A percentile compares a stretch with the other conserved stretches of the same genome.
phyloP scores from a whole-genome alignment of 2,797 vertebrate genomes.

The Tadarida brasiliensis region DNA sequence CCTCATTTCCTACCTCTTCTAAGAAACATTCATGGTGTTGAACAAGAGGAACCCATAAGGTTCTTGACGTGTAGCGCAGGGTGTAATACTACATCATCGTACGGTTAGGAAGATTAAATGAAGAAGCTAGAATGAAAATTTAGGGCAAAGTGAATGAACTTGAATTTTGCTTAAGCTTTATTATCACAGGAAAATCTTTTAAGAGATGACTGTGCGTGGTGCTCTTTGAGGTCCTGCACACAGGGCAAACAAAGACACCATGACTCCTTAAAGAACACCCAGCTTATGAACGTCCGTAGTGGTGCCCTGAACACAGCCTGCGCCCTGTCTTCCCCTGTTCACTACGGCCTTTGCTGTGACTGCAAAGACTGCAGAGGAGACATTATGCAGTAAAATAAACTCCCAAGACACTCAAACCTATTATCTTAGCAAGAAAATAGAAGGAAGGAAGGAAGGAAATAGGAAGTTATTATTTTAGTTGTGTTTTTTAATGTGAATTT shows the following conservation, averaged over 20 bases:
- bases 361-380: constrained; percentile 54
- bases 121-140: constrained; percentile 7
- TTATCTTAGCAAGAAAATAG: neutral
- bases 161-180: neutral
- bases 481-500: neutral
- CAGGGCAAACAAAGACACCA: neutral
- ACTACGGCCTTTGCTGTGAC: neutral
- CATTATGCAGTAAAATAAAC: neutral
- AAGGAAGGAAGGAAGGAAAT: neutral
- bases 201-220: neutral
- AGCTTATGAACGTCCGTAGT: neutral
- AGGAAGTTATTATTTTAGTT: neutral
- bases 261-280: neutral
- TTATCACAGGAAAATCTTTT: neutral
- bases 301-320: neutral
- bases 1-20: neutral
- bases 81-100: neutral
- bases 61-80: neutral
- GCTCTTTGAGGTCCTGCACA: constrained; percentile 1
- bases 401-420: neutral
- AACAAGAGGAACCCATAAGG: neutral
- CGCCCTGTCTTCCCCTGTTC: neutral
- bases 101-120: neutral
- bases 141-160: neutral
- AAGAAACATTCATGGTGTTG: neutral